phyloP scores from a whole-genome alignment of 2,888 invertebrate species.

The Heteromurus nitidus region DNA sequence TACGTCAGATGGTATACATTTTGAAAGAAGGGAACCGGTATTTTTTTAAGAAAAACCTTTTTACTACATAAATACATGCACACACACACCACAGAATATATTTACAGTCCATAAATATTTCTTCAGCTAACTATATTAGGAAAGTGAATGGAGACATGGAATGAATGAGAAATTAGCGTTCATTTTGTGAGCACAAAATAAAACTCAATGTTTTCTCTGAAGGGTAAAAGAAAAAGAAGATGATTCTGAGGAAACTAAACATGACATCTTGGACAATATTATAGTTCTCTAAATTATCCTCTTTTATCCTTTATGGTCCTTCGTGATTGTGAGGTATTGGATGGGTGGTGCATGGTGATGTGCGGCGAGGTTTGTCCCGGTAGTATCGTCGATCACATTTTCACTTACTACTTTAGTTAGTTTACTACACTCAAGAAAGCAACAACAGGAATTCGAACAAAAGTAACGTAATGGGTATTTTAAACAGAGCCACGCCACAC shows the following conservation, averaged over 20 bases:
- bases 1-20: conserved; percentile 7
- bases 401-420: too few species aligned
- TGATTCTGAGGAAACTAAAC: conserved; percentile 15
- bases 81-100: conserved; percentile 27
- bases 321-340: neutral
- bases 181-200: too few species aligned
- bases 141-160: conserved; percentile 24
- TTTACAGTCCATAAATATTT: conserved; percentile 51
- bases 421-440: too few species aligned
- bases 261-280: conserved; percentile 53
- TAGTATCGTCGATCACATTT: too few species aligned
- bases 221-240: neutral
- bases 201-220: conserved; percentile 10
- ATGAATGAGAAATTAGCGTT: conserved; percentile 26
- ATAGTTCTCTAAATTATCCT: neutral
- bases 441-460: too few species aligned
- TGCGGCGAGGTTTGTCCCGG: too few species aligned
- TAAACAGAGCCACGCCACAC: conserved; percentile 3
- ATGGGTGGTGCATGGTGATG: neutral
- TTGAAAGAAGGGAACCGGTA: conserved; percentile 43
- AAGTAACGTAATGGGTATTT: too few species aligned
- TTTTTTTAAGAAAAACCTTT: conserved; percentile 34
- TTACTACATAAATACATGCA: too few species aligned
- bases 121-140: conserved; percentile 12
- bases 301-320: neutral